Evolutionary conservation across 1,140 invertebrate genomes (phyloP), one percentile per base, ranked within the genome.

Genomic region (Zeugodacus cucurbitae): DNA sequence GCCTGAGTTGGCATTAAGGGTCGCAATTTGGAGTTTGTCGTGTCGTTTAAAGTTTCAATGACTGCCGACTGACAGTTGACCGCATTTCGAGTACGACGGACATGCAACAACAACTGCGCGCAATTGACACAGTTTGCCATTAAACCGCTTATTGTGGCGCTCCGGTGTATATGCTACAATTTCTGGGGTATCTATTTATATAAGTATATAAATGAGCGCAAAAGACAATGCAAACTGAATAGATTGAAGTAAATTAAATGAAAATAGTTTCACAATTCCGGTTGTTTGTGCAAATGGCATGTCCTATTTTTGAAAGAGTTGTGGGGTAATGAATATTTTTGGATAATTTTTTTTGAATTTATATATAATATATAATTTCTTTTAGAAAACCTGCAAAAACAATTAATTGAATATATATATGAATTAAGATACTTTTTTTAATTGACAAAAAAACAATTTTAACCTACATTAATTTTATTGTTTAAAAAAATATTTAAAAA

Each of bases 21-120:
- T 74, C 34, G 70, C 34, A 41, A 54, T 74, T 74, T 74, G 8
- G 62, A 67, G 70, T 74, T 26, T 74, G 37, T 34, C 34, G 32
- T 74, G 32, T 20, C 70, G 34, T 74, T 74, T 37, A 37, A 74
- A 74, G 17, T 41, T 74, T 74, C 70, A 74, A 74, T 74, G 70
- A 74, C 70, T 74, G 70, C 41, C 70, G 70, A 74, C 70, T 74
- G 70, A 74, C 70, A 44, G 70, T 74, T 74, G 70, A 74, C 70
- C 70, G 70, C 70, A 41, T 74, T 74, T 74, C 37, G 70, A 41
- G 70, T 22, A n/a, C 34, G 22, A 44, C 70, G 34, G 37, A 74
- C 17, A 2, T 37, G 20, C 37, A 17, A 29, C 34, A 17, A 29
- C 34, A 74, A 41, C 34, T 44, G 37, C 20, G 37, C 70, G 29